Percentiles rank a stretch among this genome's conserved stretches.
phyloP scores from a whole-genome alignment of 1,140 invertebrate species.

The Stegodyphus mimosarum region DNA sequence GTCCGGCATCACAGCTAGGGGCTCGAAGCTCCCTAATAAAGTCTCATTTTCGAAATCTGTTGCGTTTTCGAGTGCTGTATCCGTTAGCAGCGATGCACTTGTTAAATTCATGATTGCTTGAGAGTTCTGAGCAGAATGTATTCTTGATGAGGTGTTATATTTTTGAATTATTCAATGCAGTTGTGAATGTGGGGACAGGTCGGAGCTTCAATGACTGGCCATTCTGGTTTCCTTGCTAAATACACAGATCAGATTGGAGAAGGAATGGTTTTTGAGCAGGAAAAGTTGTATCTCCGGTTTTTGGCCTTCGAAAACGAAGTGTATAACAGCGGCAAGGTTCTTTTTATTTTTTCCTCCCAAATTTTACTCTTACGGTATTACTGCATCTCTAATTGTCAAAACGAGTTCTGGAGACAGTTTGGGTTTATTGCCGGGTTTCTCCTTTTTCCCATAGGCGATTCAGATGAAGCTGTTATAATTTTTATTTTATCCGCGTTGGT shows the following conservation, averaged over 20 bases:
- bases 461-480: too few relatives aligned
- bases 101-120: slow-evolving; percentile 32
- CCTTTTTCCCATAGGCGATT: slow-evolving; percentile 13
- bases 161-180: too few relatives aligned
- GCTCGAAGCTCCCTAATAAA: neutral
- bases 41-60: slow-evolving; percentile 17
- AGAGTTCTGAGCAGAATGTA: neutral
- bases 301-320: slow-evolving; percentile 10
- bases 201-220: slow-evolving; percentile 15
- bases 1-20: slow-evolving; percentile 26
- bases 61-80: slow-evolving; percentile 14
- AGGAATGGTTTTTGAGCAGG: neutral
- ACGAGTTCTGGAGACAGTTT: slow-evolving; percentile 13
- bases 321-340: neutral
- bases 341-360: slow-evolving; percentile 9
- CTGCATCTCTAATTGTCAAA: slow-evolving; percentile 19
- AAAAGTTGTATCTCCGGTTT: slow-evolving; percentile 50
- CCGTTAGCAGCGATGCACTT: slow-evolving; percentile 21
- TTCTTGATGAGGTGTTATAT: too few relatives aligned
- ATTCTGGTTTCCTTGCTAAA: slow-evolving; percentile 19
- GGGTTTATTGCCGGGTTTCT: neutral
- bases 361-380: slow-evolving; percentile 3
- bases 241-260: neutral
- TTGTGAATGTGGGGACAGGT: neutral
- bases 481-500: too few relatives aligned